phyloP scores from a whole-genome alignment of 1,140 invertebrate genomes.

The Rhagoletis pomonella region DNA sequence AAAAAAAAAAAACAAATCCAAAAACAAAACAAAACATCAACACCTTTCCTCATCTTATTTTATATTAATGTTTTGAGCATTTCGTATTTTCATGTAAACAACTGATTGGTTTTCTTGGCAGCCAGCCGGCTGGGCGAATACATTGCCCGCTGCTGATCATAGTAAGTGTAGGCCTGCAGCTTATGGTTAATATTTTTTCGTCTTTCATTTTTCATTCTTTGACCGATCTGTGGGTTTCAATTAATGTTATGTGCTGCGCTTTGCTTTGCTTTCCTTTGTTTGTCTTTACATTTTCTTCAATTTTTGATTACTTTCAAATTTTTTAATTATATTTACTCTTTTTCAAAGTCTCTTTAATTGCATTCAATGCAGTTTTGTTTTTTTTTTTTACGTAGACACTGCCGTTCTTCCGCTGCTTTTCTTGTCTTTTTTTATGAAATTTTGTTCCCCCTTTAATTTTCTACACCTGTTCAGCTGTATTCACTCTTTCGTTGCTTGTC shows the following conservation, averaged over 20 bases:
- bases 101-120: conserved; percentile 16
- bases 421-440: background rate
- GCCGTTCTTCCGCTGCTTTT: background rate
- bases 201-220: conserved; percentile 19
- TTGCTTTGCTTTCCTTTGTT: background rate
- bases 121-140: background rate
- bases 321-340: background rate
- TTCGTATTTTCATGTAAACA: background rate
- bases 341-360: background rate
- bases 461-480: background rate
- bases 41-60: background rate
- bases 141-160: background rate
- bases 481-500: background rate
- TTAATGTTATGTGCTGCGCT: background rate
- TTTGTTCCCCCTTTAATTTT: background rate
- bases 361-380: too few species aligned
- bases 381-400: background rate
- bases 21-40: background rate
- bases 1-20: background rate
- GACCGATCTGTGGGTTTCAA: background rate
- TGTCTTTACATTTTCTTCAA: background rate
- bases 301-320: conserved; percentile 51
- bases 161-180: background rate
- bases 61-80: background rate
- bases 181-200: background rate